These are phyloP conservation scores for Coleophora flavipennella DNA, from an alignment of 2,888 invertebrate species.

Conservation along the genomic window DNA sequence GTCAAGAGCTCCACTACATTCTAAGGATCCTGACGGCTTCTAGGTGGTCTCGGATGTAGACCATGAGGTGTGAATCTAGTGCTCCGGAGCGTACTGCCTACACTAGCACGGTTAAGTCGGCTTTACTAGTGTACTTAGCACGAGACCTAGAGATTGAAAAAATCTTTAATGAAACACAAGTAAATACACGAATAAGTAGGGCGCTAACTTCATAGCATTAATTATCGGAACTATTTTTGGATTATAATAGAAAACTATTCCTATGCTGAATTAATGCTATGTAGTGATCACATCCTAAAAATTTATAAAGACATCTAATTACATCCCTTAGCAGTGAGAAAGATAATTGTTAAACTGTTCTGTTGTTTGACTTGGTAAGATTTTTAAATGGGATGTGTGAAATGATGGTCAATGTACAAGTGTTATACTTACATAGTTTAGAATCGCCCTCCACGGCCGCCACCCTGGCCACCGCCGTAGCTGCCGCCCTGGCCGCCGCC, in stretches of 20 bases:
- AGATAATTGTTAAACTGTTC: no score
- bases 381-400: constrained; percentile 15
- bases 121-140: constrained; percentile 73
- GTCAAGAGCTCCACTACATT: constrained; percentile 55
- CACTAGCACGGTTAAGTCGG: constrained; percentile 68
- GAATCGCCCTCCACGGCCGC: constrained; percentile 47
- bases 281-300: constrained; percentile 42
- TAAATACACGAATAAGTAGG: constrained; percentile 40
- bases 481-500: constrained; percentile 51
- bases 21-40: constrained; percentile 65
- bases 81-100: constrained; percentile 73
- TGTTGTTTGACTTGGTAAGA: no score
- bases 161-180: constrained; percentile 55
- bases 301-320: constrained; percentile 20
- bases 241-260: constrained; percentile 22
- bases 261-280: constrained; percentile 61
- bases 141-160: constrained; percentile 74
- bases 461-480: constrained; percentile 56
- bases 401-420: constrained; percentile 7
- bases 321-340: constrained; percentile 29
- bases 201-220: constrained; percentile 65
- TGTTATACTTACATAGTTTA: constrained; percentile 44
- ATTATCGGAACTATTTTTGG: constrained; percentile 42
- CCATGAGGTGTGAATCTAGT: constrained; percentile 67
- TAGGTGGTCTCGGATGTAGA: constrained; percentile 65